Conservation (phyloP, 2,797 vertebrate genomes). For the Schizopygopsis pylzovi region DNA sequence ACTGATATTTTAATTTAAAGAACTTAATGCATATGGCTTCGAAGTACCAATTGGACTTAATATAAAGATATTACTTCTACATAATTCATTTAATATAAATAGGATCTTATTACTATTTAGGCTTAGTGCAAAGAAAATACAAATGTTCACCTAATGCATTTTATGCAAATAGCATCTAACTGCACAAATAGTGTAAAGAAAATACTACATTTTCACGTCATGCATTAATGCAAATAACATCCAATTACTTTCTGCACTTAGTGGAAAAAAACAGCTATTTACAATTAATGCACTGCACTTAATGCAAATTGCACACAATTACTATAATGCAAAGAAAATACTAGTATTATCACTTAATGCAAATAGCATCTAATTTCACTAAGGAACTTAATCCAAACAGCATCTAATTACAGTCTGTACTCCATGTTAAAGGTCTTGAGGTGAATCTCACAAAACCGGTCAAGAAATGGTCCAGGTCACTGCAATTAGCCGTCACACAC, state of each 20-base stretch:
- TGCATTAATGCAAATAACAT: no score
- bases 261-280: not conserved
- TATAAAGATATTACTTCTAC: not conserved
- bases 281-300: not conserved
- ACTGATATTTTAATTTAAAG: not conserved
- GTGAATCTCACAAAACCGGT: not conserved
- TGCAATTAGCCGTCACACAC: not conserved
- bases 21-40: not conserved
- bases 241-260: not conserved
- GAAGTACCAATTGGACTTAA: not conserved
- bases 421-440: no score
- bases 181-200: no score
- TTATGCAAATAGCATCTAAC: not conserved
- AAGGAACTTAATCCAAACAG: not conserved
- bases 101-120: no score
- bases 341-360: not conserved
- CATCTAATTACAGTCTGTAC: not conserved
- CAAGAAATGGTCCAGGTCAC: not conserved
- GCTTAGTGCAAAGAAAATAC: no score
- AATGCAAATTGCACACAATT: not conserved
- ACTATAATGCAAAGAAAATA: not conserved
- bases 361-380: not conserved
- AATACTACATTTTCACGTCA: no score
- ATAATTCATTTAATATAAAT: no score
- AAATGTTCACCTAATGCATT: not conserved